Evolutionary conservation across 2,797 vertebrate species (phyloP), one percentile per base, ranked within the genome.

Genomic region (Lepus townsendii): DNA sequence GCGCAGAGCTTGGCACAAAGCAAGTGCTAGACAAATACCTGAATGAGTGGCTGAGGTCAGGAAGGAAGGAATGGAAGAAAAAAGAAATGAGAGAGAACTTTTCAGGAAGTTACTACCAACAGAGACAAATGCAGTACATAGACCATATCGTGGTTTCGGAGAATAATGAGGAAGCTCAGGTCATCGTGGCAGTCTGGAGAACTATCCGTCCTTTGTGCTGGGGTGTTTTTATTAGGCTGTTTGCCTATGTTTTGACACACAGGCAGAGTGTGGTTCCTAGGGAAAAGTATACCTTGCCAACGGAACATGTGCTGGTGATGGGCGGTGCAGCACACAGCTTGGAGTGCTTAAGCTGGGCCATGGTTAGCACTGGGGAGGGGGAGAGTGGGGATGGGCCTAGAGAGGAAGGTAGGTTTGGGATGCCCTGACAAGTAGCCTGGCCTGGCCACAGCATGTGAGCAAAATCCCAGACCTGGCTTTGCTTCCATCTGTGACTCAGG

Each of bases 11-110:
- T 80, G 30, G 62, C 35, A 38, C 47, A 2, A 77, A 78, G 63
- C 76, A 60, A 85, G n/a, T 83, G 75, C 73, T 90, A 32, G 89
- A n/a, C 62, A 76, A 83, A 85, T 72, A 60, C 54, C 69, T 42
- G 66, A 76, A 69, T 68, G 35, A 54, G 12, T 77, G n/a, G 54
- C 24, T 11, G 17, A 26, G 42, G 35, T 11, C 57, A 26, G 10
- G 72, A 73, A 73, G 85, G 62, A 63, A 27, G 50, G 5, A 83
- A 52, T 52, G 24, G 35, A 26, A 0, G 1, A 47, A 10, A 95
- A 88, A 75, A 57, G 32, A 68, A 71, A 7, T 76, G 30, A 85
- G 76, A 73, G 32, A 84, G 42, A 87, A 90, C 73, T 91, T 66
- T 91, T 62, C 76, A 82, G 92, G 79, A 79, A 69, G 60, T 80